Base-by-base conservation (phyloP, 2,797 vertebrate species). In the Cossypha niveicapilla region DNA sequence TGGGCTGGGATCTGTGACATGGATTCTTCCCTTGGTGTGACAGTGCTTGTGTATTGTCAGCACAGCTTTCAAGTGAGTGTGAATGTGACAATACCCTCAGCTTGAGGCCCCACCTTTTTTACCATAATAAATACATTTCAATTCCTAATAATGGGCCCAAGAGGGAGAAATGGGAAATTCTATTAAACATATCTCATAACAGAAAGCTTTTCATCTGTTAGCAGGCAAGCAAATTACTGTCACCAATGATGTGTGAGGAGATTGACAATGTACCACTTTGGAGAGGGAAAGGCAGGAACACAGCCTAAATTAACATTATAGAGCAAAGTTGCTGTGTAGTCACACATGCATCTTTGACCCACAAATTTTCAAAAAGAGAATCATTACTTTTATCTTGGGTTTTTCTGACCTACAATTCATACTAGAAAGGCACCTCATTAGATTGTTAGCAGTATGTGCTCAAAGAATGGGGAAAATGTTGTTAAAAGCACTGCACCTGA, bases 361-460 rank as follows among this genome's bases (percentile, higher is more conserved):
- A 30, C 7, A 35, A 48, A 90, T 76, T 57, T 93, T 91, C 68
- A 78, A 63, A 96, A 91, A 76, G 73, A 63, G 62, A 96, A 88
- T 90, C n/a, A 76, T 94, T 86, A 80, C 58, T 93, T 96, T 96
- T 92, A 66, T 92, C 50, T 54, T 76, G 66, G 68, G 74, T 88
- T 93, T 85, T 86, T 83, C 68, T 93, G 92, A 91, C 81, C 77
- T 83, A 3, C 32, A 77, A 71, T 75, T 97, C 82, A 79, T 28
- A 30, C 44, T 54, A 92, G 72, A 94, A 79, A 84, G 53, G n/a
- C 48, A 44, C 18, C 80, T 94, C 54, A 45, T 89, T 90, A 94
- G 77, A 54, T 13, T 70, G 67, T 34, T 81, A 85, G 30, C 75
- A 35, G 45, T 16, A n/a, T 60, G 67, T 89, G 50, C 47, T 89